A percentile compares a stretch with the other conserved stretches of the same genome.
phyloP scores from a whole-genome alignment of 1,140 invertebrate genomes.

The Drosophila elegans region DNA sequence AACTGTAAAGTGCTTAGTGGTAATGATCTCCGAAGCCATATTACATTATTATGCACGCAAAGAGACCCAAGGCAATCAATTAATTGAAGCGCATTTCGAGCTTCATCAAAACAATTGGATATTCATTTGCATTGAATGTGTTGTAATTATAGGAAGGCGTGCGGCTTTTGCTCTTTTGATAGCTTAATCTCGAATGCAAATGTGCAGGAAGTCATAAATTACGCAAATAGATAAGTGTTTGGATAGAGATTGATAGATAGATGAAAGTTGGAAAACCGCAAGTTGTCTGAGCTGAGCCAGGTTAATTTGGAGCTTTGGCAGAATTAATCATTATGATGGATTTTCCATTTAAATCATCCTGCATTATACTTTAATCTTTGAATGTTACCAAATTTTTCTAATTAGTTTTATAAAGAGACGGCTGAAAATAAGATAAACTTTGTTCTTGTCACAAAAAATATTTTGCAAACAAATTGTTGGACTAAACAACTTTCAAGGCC shows the following conservation, averaged over 20 bases:
- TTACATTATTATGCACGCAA: slow-evolving; percentile 34
- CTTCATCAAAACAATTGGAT: slow-evolving; percentile 62
- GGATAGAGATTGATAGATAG: neutral
- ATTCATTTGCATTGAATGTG: slow-evolving; percentile 74
- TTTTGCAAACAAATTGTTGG: too few species aligned
- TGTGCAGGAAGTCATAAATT: slow-evolving; percentile 78
- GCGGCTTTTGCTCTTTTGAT: slow-evolving; percentile 63
- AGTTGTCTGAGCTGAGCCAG: slow-evolving; percentile 23
- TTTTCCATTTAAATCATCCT: slow-evolving; percentile 12
- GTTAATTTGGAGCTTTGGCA: slow-evolving; percentile 10
- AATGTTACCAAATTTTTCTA: neutral
- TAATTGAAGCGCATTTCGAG: slow-evolving; percentile 69
- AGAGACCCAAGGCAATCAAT: slow-evolving; percentile 52
- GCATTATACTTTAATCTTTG: neutral
- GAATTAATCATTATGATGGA: slow-evolving; percentile 24
- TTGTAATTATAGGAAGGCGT: slow-evolving; percentile 42
- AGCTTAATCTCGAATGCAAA: slow-evolving; percentile 72
- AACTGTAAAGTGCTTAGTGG: neutral
- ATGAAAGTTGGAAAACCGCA: slow-evolving; percentile 54
- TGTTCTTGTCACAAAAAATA: too few species aligned
- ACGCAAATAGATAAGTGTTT: slow-evolving; percentile 43
- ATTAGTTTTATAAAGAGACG: neutral
- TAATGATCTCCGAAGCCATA: slow-evolving; percentile 21
- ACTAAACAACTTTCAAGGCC: too few species aligned
- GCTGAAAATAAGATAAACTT: too few species aligned